Base-by-base conservation (phyloP, 2,113 vertebrate species). In the Lonchura striata region DNA sequence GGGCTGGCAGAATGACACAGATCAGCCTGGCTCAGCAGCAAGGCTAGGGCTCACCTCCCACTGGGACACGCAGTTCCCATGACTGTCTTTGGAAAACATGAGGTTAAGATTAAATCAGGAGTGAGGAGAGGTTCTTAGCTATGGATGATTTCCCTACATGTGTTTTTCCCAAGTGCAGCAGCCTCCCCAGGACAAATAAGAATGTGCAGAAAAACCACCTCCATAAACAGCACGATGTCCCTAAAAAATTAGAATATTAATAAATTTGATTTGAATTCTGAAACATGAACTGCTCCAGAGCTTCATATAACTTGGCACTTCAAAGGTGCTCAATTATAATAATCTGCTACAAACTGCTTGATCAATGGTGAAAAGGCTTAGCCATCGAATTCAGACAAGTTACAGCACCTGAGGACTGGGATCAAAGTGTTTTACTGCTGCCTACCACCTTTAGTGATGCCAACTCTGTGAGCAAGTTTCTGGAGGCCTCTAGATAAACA, bases 341-440 rank as follows among this genome's bases (percentile, higher is more conserved):
- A 68, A 93, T 69, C 70, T 92, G n/a, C 63, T 92, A 93, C 65
- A 94, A 93, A 85, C 79, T 90, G 42, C 75, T 86, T 94, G 63
- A 94, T 90, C 78, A 87, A 27, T 42, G 59, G 75, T 65, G n/a
- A 88, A 90, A 61, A 5, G 0, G 50, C 46, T 88, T 76, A 85
- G 37, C 37, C 57, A 76, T 65, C 17, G 53, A 72, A 46, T 35
- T 85, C 70, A 64, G 65, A 57, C 50, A 82, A 76, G 53, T 46
- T 80, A 65, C 11, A 76, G 61, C 47, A 94, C 65, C 84, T 76
- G 78, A 93, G 74, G 69, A 89, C 35, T 30, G 35, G 57, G 42
- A 94, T 92, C 63, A 76, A 90, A 92, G 70, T 33, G 25, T 41
- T 80, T 68, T 52, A 72, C 31, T 56, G 56, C 41, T 82, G 65